Percentiles rank a stretch among this genome's conserved stretches.
Conservation (phyloP, 2,888 invertebrate genomes). For the Rotaria sp. region DNA sequence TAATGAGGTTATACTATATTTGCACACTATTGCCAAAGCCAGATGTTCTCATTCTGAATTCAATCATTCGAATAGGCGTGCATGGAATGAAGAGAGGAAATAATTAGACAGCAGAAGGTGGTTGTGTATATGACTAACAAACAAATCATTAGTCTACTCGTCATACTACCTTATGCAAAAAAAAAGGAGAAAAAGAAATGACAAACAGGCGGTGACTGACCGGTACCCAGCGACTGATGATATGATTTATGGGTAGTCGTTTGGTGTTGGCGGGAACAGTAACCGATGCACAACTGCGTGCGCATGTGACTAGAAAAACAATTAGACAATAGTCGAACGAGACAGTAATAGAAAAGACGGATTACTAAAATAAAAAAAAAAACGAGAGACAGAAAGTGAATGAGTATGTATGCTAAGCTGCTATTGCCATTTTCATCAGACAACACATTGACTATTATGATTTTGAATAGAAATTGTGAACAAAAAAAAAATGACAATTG, state of each 20-base stretch:
- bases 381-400: not conserved
- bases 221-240: not conserved
- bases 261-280: not conserved
- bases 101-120: conserved; percentile 2
- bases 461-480: conserved; percentile 1
- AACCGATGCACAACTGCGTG: not conserved
- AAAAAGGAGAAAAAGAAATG: not conserved
- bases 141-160: not conserved
- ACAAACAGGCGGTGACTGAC: not conserved
- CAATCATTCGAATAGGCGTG: not conserved
- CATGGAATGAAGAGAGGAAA: not conserved
- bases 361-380: not conserved
- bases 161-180: not conserved
- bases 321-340: not conserved
- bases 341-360: conserved; percentile 1
- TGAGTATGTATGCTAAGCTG: not conserved
- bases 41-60: conserved; percentile 6
- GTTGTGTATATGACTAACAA: not conserved
- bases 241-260: not conserved
- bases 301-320: not conserved
- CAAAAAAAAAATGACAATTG: not conserved
- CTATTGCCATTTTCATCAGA: not conserved
- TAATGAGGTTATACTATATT: conserved; percentile 4
- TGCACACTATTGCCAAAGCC: not conserved
- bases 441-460: not conserved